These are phyloP conservation scores for Tinea semifulvella DNA, from an alignment of 2,888 invertebrate genomes.

Conservation along the genomic window DNA sequence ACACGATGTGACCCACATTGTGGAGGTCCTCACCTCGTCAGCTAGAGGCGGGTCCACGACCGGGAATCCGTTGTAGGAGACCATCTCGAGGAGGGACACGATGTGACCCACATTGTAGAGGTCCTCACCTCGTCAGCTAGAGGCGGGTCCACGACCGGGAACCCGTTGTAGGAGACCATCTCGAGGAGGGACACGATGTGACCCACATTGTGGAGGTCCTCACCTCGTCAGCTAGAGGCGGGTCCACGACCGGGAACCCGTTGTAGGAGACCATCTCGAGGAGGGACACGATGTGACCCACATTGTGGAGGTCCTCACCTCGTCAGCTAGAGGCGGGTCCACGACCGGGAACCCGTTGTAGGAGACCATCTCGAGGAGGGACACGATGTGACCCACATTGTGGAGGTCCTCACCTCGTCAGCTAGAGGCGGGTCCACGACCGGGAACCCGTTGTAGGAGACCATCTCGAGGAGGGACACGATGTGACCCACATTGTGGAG, in stretches of 20 bases:
- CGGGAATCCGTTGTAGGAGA: constrained; percentile 95
- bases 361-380: constrained; percentile 77
- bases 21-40: constrained; percentile 79
- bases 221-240: constrained; percentile 71
- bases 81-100: constrained; percentile 78
- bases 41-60: constrained; percentile 78
- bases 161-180: constrained; percentile 89
- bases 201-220: constrained; percentile 87
- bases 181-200: constrained; percentile 84
- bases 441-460: constrained; percentile 95
- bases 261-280: constrained; percentile 85
- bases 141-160: constrained; percentile 88
- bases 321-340: constrained; percentile 73
- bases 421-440: constrained; percentile 78
- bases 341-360: constrained; percentile 97
- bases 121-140: constrained; percentile 71
- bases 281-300: constrained; percentile 85
- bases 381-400: constrained; percentile 88
- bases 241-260: constrained; percentile 93
- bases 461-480: constrained; percentile 78
- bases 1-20: constrained; percentile 88
- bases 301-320: constrained; percentile 81
- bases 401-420: constrained; percentile 72
- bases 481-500: constrained; percentile 91
- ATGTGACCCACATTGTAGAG: constrained; percentile 86